Evolutionary conservation across 1,140 invertebrate species (phyloP).

Genomic region (Drosophila tani): DNA sequence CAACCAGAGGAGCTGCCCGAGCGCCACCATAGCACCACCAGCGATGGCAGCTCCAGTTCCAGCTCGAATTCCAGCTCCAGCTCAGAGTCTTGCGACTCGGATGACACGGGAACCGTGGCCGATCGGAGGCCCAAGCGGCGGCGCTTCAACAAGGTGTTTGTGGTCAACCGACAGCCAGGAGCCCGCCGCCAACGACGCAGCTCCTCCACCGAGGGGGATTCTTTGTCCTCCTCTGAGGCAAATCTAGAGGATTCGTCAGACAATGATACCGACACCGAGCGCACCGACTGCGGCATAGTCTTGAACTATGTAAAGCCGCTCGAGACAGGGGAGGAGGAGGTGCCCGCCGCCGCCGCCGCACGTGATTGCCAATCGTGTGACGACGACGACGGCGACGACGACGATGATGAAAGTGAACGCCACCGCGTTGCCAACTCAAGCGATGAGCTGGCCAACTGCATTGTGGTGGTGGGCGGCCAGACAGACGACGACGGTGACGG

Average conservation of each 20-base stretch:
- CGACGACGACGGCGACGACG: conserved; percentile 34
- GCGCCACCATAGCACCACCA: conserved; percentile 68
- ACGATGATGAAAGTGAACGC: conserved; percentile 79
- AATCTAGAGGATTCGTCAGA: conserved; percentile 86
- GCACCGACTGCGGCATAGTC: conserved; percentile 84
- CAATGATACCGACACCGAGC: conserved; percentile 86
- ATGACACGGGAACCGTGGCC: conserved; percentile 81
- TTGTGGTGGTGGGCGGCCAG: conserved; percentile 79
- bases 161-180: conserved; percentile 87
- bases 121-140: conserved; percentile 86
- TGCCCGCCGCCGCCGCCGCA: conserved; percentile 12
- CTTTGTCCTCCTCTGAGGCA: conserved; percentile 85
- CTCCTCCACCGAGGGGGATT: conserved; percentile 88
- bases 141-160: conserved; percentile 90
- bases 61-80: conserved; percentile 59
- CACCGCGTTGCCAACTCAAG: conserved; percentile 73
- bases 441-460: conserved; percentile 83
- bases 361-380: conserved; percentile 56
- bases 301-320: conserved; percentile 85
- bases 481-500: conserved; percentile 69
- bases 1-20: conserved; percentile 49
- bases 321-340: conserved; percentile 1
- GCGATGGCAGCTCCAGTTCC: conserved; percentile 43
- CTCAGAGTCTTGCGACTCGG: conserved; percentile 77
- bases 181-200: conserved; percentile 83